Evolutionary conservation across 2,113 vertebrate genomes (phyloP).

Genomic region (Platysternon megacephalum): DNA sequence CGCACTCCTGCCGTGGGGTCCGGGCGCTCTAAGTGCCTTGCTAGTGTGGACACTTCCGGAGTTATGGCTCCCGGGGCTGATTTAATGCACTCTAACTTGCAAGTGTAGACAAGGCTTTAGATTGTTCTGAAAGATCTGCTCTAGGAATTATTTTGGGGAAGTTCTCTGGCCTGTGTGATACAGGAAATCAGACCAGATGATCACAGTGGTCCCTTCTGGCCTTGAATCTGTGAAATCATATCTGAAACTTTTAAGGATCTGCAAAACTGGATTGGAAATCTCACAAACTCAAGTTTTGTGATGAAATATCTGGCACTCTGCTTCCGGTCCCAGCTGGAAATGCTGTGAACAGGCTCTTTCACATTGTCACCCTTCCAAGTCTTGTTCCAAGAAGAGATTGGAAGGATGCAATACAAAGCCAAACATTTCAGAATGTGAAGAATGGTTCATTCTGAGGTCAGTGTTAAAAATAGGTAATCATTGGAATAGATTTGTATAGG

Average conservation of each 20-base stretch:
- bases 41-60: too few species aligned
- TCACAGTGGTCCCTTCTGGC: not conserved
- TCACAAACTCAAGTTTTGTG: not conserved
- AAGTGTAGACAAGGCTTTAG: too few species aligned
- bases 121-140: not conserved
- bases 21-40: too few species aligned
- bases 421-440: not conserved
- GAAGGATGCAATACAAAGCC: fast-evolving
- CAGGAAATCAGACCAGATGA: not conserved
- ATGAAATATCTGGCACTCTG: not conserved
- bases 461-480: not conserved
- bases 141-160: not conserved
- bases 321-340: not conserved
- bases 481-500: not conserved
- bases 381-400: fast-evolving
- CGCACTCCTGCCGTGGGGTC: too few species aligned
- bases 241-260: not conserved
- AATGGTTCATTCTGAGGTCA: not conserved
- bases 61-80: too few species aligned
- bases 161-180: not conserved
- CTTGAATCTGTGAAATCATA: not conserved
- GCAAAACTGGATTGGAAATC: not conserved
- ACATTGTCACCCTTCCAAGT: fast-evolving
- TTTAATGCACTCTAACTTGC: too few species aligned
- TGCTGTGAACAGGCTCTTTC: fast-evolving